These are phyloP conservation scores for Gambusia affinis DNA, from an alignment of 2,113 vertebrate species.

Conservation along the genomic window DNA sequence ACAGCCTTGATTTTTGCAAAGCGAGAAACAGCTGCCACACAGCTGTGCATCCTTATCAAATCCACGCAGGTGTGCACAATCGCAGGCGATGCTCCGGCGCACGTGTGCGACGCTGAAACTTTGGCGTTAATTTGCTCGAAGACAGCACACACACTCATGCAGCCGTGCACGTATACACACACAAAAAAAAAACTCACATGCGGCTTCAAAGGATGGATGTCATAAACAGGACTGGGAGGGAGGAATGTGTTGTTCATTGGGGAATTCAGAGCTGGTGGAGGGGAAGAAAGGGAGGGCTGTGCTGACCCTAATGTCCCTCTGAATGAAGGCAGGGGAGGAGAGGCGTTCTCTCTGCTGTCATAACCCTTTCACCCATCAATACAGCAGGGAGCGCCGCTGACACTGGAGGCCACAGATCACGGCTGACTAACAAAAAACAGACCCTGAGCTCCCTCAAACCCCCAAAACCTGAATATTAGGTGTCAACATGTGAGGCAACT, in stretches of 20 bases:
- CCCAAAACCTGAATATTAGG: constrained; percentile 40
- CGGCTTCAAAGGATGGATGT: constrained; percentile 70
- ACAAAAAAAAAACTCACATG: constrained; percentile 54
- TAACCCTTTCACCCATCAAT: constrained; percentile 58
- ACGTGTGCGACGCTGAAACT: constrained; percentile 23
- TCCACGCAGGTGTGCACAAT: constrained; percentile 63
- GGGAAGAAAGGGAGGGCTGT: constrained; percentile 47
- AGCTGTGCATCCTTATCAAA: constrained; percentile 47
- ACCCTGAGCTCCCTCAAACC: constrained; percentile 16
- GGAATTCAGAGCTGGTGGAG: constrained; percentile 63
- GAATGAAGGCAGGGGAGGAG: constrained; percentile 39
- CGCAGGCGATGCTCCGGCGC: background rate
- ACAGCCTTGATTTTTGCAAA: constrained; percentile 39
- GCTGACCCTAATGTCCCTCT: constrained; percentile 64
- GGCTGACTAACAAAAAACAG: constrained; percentile 67
- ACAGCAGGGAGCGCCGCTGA: constrained; percentile 34
- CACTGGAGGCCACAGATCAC: constrained; percentile 42
- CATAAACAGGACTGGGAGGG: constrained; percentile 71
- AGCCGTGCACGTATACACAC: constrained; percentile 45
- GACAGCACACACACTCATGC: constrained; percentile 1
- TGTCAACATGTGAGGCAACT: constrained; percentile 32
- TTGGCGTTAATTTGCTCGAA: constrained; percentile 24
- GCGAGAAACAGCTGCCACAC: constrained; percentile 59
- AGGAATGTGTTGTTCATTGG: constrained; percentile 75
- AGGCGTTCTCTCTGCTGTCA: constrained; percentile 56